Percentiles rank a stretch among this genome's conserved stretches.
Evolutionary conservation across 2,797 vertebrate species (phyloP).

Genomic region (Mus spretus): DNA sequence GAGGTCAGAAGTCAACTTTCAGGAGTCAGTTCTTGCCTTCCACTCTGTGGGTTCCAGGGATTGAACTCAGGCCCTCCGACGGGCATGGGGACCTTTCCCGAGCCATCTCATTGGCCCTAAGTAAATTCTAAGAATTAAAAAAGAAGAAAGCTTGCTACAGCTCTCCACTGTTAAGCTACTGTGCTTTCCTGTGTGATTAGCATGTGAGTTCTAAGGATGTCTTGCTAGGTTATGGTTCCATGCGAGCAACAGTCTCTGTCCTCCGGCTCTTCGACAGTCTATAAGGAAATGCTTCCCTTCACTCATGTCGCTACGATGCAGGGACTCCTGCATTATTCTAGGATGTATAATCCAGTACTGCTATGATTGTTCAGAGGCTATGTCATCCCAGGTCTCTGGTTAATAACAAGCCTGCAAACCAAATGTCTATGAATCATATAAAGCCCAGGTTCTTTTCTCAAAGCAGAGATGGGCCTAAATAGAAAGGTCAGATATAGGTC

Average conservation of each 20-base stretch:
- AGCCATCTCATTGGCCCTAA: not conserved
- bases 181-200: not conserved
- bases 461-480: not conserved
- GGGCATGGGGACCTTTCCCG: not conserved
- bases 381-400: constrained; percentile 9
- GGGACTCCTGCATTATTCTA: not conserved
- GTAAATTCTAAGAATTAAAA: not conserved
- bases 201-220: not conserved
- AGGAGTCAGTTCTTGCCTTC: not conserved
- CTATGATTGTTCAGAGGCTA: not conserved
- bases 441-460: not conserved
- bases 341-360: constrained; percentile 22
- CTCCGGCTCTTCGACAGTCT: not conserved
- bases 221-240: not conserved
- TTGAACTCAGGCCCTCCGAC: not conserved
- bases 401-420: constrained; percentile 11
- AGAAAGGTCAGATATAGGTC: not conserved
- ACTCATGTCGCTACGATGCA: not conserved
- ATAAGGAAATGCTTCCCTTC: not conserved
- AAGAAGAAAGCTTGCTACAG: not conserved
- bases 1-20: not conserved
- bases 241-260: not conserved
- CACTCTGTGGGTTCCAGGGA: not conserved
- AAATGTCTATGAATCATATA: constrained; percentile 11
- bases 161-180: not conserved